Conservation (phyloP, 2,113 vertebrate genomes). For the Bujurquina vittata region DNA sequence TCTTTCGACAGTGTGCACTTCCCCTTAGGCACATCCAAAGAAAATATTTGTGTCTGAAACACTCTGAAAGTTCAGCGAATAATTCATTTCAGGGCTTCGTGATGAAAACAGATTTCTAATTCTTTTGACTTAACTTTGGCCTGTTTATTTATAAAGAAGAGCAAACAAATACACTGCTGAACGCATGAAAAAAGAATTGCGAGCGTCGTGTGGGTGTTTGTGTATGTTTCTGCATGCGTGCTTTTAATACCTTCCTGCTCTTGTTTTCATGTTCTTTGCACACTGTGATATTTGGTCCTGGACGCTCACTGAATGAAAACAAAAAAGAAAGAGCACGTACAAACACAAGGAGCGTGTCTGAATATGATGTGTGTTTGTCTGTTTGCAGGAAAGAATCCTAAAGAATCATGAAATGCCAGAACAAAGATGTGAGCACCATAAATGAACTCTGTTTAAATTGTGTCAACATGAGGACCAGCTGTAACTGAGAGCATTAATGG, state of each 20-base stretch:
- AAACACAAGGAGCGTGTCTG: conserved; percentile 53
- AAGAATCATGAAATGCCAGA: conserved; percentile 16
- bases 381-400: not conserved
- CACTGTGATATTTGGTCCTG: conserved; percentile 50
- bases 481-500: conserved; percentile 5
- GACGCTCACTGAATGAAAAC: conserved; percentile 51
- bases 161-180: conserved; percentile 28
- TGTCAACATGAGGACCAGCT: conserved; percentile 4
- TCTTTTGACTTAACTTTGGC: conserved; percentile 35
- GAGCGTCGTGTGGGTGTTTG: not conserved
- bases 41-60: conserved; percentile 75
- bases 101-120: conserved; percentile 45
- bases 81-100: conserved; percentile 43
- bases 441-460: conserved; percentile 24
- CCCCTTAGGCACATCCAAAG: conserved; percentile 65
- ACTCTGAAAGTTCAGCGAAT: conserved; percentile 46
- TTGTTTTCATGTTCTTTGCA: conserved; percentile 34
- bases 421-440: not conserved
- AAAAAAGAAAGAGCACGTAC: conserved; percentile 19
- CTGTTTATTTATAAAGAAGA: conserved; percentile 30
- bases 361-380: conserved; percentile 16
- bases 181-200: not conserved
- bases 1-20: conserved; percentile 59
- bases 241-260: conserved; percentile 38
- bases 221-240: not conserved